phyloP scores from a whole-genome alignment of 2,113 vertebrate genomes.

The Empidonax alnorum region DNA sequence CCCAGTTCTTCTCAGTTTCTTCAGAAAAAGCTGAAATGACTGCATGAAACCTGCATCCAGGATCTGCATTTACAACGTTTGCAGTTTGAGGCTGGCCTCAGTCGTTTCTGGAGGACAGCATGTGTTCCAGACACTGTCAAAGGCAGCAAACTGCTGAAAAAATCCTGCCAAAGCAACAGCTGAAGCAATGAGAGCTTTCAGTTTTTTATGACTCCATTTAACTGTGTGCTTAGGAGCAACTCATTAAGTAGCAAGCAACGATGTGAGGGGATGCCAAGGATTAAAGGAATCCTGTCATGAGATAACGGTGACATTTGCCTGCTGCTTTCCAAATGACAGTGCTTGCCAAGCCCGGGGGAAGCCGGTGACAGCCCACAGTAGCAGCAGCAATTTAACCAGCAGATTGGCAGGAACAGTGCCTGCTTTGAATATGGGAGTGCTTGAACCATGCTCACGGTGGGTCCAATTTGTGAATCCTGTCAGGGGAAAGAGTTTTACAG shows the following conservation, averaged over 20 bases:
- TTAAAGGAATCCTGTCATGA: slow-evolving; percentile 59
- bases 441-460: not conserved
- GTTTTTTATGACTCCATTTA: slow-evolving; percentile 59
- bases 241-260: slow-evolving; percentile 68
- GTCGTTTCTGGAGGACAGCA: not conserved
- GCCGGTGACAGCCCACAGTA: not conserved
- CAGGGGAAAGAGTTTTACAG: not conserved
- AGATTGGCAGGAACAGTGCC: not conserved
- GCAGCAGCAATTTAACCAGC: slow-evolving; percentile 1
- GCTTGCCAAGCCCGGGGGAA: slow-evolving; percentile 22
- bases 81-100: not conserved
- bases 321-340: slow-evolving; percentile 31
- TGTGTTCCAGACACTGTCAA: slow-evolving; percentile 22
- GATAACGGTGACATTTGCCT: slow-evolving; percentile 39
- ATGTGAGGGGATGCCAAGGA: slow-evolving; percentile 31
- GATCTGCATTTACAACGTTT: not conserved
- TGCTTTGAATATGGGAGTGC: not conserved
- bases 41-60: not conserved
- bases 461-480: not conserved
- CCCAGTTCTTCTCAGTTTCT: not conserved
- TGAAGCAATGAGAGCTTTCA: slow-evolving; percentile 37
- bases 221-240: slow-evolving; percentile 18
- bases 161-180: slow-evolving; percentile 41
- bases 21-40: not conserved
- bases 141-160: slow-evolving; percentile 44